Evolutionary conservation across 1,140 invertebrate species (phyloP).

Genomic region (Acyrthosiphon pisum): DNA sequence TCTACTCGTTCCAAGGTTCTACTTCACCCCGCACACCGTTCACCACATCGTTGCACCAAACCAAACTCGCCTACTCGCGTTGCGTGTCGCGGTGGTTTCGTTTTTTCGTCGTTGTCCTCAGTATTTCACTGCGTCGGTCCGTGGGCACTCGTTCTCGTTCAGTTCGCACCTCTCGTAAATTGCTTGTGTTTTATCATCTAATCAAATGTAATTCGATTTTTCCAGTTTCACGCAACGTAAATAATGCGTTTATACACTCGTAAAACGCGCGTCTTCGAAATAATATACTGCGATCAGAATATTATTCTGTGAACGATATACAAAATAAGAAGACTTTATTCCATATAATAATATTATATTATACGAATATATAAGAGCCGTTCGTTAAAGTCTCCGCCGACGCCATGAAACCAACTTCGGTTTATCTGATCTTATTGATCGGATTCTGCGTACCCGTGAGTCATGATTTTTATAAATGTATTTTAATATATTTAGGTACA

Average conservation of each 20-base stretch:
- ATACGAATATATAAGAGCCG: neutral
- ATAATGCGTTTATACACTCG: slow-evolving; percentile 11
- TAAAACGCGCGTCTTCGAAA: neutral
- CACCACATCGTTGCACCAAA: no score
- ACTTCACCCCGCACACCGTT: neutral
- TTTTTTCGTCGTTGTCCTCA: slow-evolving; percentile 35
- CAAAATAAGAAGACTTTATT: neutral
- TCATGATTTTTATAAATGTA: neutral
- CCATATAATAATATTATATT: neutral
- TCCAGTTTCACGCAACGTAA: neutral
- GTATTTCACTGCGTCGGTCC: neutral
- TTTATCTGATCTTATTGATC: slow-evolving; percentile 25
- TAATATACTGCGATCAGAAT: neutral
- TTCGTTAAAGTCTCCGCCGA: slow-evolving; percentile 53
- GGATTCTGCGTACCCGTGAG: slow-evolving; percentile 44
- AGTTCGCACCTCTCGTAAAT: neutral
- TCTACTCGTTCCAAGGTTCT: slow-evolving; percentile 46
- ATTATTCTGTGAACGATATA: slow-evolving; percentile 29
- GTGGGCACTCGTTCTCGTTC: neutral
- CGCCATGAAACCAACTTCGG: slow-evolving; percentile 36
- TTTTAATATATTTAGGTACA: neutral
- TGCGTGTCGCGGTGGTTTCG: slow-evolving; percentile 32
- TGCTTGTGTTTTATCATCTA: neutral
- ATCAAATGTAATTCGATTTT: neutral
- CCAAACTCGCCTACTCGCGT: slow-evolving; percentile 24